phyloP scores from a whole-genome alignment of 2,113 vertebrate genomes.

The Burhinus bistriatus region DNA sequence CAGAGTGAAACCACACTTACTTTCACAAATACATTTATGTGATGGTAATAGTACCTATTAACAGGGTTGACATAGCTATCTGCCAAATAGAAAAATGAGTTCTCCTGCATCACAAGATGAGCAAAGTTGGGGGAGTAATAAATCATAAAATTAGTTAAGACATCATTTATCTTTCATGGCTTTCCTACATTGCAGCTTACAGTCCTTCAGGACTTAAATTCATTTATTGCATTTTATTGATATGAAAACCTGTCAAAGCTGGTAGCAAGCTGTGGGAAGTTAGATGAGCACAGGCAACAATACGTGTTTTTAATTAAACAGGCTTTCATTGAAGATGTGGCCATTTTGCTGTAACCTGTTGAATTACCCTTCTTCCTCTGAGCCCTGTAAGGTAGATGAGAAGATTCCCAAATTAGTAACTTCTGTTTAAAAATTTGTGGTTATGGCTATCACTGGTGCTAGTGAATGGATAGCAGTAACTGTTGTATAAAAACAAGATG shows the following conservation, averaged over 20 bases:
- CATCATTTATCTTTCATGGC: constrained; percentile 68
- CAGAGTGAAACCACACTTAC: constrained; percentile 16
- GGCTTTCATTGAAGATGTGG: not conserved
- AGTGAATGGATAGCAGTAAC: not conserved
- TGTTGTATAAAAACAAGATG: not conserved
- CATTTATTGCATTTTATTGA: constrained; percentile 59
- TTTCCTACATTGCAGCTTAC: constrained; percentile 22
- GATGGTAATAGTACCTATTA: constrained; percentile 67
- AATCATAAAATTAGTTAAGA: constrained; percentile 78
- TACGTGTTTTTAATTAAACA: constrained; percentile 55
- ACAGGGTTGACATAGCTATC: constrained; percentile 53
- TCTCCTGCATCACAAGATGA: constrained; percentile 54
- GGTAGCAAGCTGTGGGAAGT: not conserved
- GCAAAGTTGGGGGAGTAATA: constrained; percentile 62
- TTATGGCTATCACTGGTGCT: not conserved
- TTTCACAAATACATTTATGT: constrained; percentile 62
- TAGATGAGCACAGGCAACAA: not conserved
- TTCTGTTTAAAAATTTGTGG: not conserved
- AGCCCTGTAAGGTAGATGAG: not conserved
- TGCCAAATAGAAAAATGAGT: constrained; percentile 71
- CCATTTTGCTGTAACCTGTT: constrained; percentile 10
- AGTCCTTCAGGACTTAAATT: constrained; percentile 59
- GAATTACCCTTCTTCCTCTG: not conserved
- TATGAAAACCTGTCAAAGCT: constrained; percentile 56
- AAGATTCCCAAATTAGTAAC: not conserved